phyloP scores from a whole-genome alignment of 2,113 vertebrate species.

The Heptranchias perlo region DNA sequence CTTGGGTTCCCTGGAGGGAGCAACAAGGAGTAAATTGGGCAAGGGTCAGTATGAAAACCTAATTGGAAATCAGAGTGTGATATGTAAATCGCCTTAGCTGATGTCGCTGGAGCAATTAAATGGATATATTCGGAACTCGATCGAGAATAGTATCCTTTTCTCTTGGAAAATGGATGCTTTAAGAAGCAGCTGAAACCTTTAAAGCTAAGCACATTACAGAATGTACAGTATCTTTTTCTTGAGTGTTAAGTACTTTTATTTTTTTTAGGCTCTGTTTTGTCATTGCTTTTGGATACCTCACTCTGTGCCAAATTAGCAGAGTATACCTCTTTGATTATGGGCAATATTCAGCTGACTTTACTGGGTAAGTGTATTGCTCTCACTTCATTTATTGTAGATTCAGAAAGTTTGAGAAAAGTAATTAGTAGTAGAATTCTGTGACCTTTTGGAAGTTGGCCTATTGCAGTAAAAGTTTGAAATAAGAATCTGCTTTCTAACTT shows the following conservation, averaged over 20 bases:
- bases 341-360: constrained; percentile 97
- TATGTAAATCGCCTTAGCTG: not conserved
- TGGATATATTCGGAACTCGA: not conserved
- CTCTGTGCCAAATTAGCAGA: constrained; percentile 89
- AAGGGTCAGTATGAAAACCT: not conserved
- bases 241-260: constrained; percentile 40
- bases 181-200: not conserved
- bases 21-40: not conserved
- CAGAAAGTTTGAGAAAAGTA: not conserved
- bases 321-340: constrained; percentile 98
- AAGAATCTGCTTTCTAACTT: not conserved
- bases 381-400: not conserved
- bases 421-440: not conserved
- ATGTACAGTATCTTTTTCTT: not conserved
- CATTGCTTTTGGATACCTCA: constrained; percentile 92
- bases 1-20: not conserved
- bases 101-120: not conserved
- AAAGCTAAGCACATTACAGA: not conserved
- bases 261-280: constrained; percentile 87
- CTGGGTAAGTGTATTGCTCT: constrained; percentile 73
- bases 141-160: not conserved
- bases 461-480: not conserved
- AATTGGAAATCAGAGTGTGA: not conserved
- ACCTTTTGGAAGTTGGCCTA: not conserved
- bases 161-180: not conserved